Percentiles rank a stretch among this genome's conserved stretches.
Conservation (phyloP, 2,113 vertebrate species). For the Ictalurus punctatus region DNA sequence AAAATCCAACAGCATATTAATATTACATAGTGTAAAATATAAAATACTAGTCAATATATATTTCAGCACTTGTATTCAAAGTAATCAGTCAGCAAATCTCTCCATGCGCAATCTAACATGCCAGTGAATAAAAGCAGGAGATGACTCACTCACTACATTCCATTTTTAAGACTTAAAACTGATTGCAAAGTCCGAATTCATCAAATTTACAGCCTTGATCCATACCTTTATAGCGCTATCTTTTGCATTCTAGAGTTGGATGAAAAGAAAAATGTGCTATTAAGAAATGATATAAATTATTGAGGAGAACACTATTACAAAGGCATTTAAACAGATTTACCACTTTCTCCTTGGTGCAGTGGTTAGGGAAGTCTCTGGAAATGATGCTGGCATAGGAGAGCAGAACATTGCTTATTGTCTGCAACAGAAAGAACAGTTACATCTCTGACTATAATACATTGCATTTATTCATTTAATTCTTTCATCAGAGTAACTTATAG, state of each 20-base stretch:
- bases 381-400: conserved; percentile 95
- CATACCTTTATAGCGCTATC: conserved; percentile 54
- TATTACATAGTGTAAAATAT: not conserved
- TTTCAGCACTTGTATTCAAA: not conserved
- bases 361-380: conserved; percentile 89
- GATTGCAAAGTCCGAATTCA: not conserved
- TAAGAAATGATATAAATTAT: not conserved
- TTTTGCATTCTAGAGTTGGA: conserved; percentile 51
- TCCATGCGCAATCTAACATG: not conserved
- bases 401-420: conserved; percentile 98
- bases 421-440: conserved; percentile 29
- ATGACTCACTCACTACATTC: not conserved
- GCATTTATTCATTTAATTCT: not conserved
- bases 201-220: not conserved
- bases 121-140: not conserved
- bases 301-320: not conserved
- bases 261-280: not conserved
- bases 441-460: not conserved
- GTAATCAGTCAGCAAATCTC: not conserved
- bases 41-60: not conserved
- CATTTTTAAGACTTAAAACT: not conserved
- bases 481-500: not conserved
- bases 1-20: conserved; percentile 8
- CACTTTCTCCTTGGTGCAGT: conserved; percentile 97
- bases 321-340: conserved; percentile 58